Base-by-base conservation (phyloP, 1,140 invertebrate species). In the Drosophila willistoni region DNA sequence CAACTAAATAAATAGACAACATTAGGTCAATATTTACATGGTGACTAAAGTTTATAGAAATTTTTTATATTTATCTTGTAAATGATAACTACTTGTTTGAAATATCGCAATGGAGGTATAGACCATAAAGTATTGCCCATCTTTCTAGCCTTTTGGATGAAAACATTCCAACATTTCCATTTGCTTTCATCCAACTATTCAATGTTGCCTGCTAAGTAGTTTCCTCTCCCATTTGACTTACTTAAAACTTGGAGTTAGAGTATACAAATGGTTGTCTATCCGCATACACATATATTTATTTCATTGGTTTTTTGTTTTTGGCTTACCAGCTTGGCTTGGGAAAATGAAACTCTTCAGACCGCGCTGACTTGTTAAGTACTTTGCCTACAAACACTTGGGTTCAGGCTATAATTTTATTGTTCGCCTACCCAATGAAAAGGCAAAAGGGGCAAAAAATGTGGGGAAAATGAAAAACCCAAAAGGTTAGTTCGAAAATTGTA, bases 401-500 rank as follows among this genome's bases (percentile, higher is more conserved):
- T 17, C 17, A n/a, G 34, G 56, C 56, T 59, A 59, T 59, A 59
- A 59, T 59, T 51, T 59, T 36, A 59, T 36, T 25, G 13, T 56
- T 33, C 22, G 33, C 56, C 33, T 7, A 7, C 9, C 55, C 55
- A 57, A 36, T 33, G 25, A 36, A 13, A 7, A 42, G 19, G 19
- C 29, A 34, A 70, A 59, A 22, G 13, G 25, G 54, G 12, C 29
- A 14, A 36, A 65, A 55, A 36, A 9, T 13, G 33, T 29, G 41
- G 59, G 44, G 67, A 25, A 62, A 73, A 56, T 12, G 68, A 39
- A 54, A 61, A 60, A 47, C 25, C 42, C 57, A 59, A 42, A 82
- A 79, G 84, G 76, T 68, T 87, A 87, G 87, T 84, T 89, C 70
- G 84, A 87, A 87, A 87, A 87, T 89, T 89, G 77, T 84, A 87